Evolutionary conservation across 2,888 invertebrate genomes (phyloP), one percentile per base, ranked within the genome.

Genomic region (Tenodera sinensis): DNA sequence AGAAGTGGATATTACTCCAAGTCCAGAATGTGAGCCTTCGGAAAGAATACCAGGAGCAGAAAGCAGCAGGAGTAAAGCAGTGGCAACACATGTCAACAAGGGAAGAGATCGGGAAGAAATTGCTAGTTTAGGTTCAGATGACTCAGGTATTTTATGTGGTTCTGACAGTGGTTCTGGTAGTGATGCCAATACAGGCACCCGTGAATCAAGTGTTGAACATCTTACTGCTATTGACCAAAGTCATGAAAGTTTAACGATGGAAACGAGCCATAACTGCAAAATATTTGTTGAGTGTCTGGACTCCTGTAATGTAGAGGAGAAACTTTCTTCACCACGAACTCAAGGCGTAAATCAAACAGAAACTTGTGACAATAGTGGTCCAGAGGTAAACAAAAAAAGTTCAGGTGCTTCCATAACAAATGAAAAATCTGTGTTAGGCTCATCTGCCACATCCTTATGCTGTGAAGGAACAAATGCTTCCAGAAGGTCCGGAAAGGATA

Each of bases 1-100:
- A 90, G 98, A 98, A 95, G 97, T 96, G 92, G 96, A 97, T 94
- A 94, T 95, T 15, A 95, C 95, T 25, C 95, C 95, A n/a, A 95
- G 95, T 92, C 95, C 95, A 47, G 95, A 95, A 93, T 95, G 95
- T 92, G 95, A 95, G 91, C 92, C 93, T 93, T 91, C 94, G 93
- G 94, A 92, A 93, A 93, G 90, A 93, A 93, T 91, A 93, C 93
- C 91, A 8, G 83, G 82, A 14, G 90, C 93, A 93, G 84, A 47
- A 4, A 27, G 83, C 25, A 89, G 91, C 92, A 85, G 82, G 30
- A 84, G 87, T 84, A 88, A 83, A 8, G 47, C 83, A n/a, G 28
- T 42, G 47, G 88, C 84, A 34, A 87, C 88, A 30, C 89, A 90
- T 30, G 83, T 89, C 94, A 28, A 88, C 15, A 85, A 89, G 47